phyloP scores from a whole-genome alignment of 2,113 vertebrate genomes.

The Ariopsis seemanni region DNA sequence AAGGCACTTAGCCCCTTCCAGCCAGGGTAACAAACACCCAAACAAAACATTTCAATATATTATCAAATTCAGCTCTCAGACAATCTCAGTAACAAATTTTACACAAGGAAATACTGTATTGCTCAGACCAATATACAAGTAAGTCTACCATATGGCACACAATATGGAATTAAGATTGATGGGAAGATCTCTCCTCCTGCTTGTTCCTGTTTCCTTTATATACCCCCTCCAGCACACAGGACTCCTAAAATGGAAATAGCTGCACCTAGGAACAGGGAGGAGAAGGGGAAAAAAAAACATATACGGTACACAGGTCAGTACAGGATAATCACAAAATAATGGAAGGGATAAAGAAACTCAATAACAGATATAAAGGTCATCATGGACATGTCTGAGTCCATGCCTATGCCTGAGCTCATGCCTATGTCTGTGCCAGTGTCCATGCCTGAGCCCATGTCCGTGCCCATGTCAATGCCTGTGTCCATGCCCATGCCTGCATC shows the following conservation, averaged over 20 bases:
- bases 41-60: background rate
- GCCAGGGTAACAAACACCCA: background rate
- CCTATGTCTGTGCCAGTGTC: too few relatives aligned
- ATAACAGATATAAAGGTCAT: too few relatives aligned
- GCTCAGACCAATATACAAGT: background rate
- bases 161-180: background rate
- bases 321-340: too few relatives aligned
- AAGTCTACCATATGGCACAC: background rate
- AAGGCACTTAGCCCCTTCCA: background rate
- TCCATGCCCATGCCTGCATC: too few relatives aligned
- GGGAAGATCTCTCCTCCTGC: background rate
- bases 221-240: background rate
- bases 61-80: background rate
- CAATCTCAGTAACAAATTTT: background rate
- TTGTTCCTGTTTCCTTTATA: background rate
- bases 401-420: too few relatives aligned
- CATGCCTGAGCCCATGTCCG: too few relatives aligned
- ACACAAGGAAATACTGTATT: background rate
- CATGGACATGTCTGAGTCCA: too few relatives aligned
- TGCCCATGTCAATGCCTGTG: too few relatives aligned
- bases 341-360: too few relatives aligned
- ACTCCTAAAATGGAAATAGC: background rate
- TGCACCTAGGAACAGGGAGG: background rate
- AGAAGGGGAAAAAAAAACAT: background rate
- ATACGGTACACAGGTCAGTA: too few relatives aligned